Conservation (phyloP, 2,888 invertebrate species). For the Empis stercorea region DNA sequence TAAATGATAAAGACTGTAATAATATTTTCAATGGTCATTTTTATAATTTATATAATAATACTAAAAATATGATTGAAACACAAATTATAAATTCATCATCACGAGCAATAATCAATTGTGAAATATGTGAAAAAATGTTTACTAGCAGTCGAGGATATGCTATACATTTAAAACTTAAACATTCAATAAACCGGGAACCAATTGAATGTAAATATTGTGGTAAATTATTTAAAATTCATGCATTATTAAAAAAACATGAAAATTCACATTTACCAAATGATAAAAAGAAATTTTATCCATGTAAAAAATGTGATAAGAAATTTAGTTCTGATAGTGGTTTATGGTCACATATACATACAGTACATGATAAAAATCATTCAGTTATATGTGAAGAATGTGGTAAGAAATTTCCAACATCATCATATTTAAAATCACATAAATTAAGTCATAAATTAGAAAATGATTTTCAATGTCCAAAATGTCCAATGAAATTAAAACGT, state of each 20-base stretch:
- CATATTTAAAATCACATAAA: neutral
- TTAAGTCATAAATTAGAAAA: neutral
- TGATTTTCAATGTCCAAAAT: neutral
- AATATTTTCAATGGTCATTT: no score
- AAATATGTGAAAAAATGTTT: neutral
- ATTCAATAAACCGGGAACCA: neutral
- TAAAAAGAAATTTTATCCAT: constrained; percentile 18
- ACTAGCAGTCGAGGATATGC: no score
- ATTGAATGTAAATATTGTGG: neutral
- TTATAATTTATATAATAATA: no score
- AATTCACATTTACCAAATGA: constrained; percentile 19
- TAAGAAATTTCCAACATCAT: neutral
- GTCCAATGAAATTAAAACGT: neutral
- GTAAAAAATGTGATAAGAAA: constrained; percentile 27
- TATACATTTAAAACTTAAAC: neutral
- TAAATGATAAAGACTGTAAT: no score
- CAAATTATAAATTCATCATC: no score
- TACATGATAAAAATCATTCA: neutral
- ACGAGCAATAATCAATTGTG: neutral
- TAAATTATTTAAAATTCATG: neutral
- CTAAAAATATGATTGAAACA: no score
- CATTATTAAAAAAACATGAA: constrained; percentile 16
- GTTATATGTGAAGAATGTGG: neutral
- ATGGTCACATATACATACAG: constrained; percentile 1
- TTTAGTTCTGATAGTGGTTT: constrained; percentile 17